phyloP scores from a whole-genome alignment of 1,140 invertebrate species.

The Euschistus heros region DNA sequence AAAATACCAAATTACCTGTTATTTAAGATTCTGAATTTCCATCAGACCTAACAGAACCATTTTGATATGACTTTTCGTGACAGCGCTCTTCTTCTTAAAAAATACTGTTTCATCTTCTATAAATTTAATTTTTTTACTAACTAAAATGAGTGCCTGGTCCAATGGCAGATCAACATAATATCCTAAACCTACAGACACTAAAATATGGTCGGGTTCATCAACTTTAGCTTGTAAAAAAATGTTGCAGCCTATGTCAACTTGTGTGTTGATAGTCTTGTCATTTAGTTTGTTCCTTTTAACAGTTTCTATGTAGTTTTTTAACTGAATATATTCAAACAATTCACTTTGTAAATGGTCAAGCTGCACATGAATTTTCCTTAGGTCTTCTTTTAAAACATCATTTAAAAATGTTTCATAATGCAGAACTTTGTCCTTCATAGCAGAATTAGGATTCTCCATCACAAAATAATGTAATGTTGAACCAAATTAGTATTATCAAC shows the following conservation, averaged over 20 bases:
- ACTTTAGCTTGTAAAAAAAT: slow-evolving; percentile 62
- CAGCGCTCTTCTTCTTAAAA: slow-evolving; percentile 50
- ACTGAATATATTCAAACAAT: slow-evolving; percentile 59
- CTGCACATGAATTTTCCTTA: slow-evolving; percentile 45
- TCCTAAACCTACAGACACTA: slow-evolving; percentile 64
- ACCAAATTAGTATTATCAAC: too few relatives aligned
- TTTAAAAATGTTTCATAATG: slow-evolving; percentile 51
- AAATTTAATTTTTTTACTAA: slow-evolving; percentile 54
- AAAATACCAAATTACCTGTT: too few relatives aligned
- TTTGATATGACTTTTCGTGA: slow-evolving; percentile 70
- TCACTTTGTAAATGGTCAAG: slow-evolving; percentile 52
- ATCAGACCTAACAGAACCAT: slow-evolving; percentile 54
- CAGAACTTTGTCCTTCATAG: slow-evolving; percentile 33
- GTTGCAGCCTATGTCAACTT: slow-evolving; percentile 67
- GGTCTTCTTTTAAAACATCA: slow-evolving; percentile 51
- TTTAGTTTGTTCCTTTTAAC: slow-evolving; percentile 41
- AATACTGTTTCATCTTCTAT: slow-evolving; percentile 50
- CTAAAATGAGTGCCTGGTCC: slow-evolving; percentile 56
- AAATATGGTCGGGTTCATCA: slow-evolving; percentile 51
- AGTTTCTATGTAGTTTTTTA: slow-evolving; percentile 50
- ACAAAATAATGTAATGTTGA: too few relatives aligned
- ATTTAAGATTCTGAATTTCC: slow-evolving; percentile 37
- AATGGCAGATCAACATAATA: slow-evolving; percentile 61
- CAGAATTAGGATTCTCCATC: background rate
- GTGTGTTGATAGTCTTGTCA: slow-evolving; percentile 56